phyloP scores from a whole-genome alignment of 2,113 vertebrate genomes.

The Aldabrachelys gigantea region DNA sequence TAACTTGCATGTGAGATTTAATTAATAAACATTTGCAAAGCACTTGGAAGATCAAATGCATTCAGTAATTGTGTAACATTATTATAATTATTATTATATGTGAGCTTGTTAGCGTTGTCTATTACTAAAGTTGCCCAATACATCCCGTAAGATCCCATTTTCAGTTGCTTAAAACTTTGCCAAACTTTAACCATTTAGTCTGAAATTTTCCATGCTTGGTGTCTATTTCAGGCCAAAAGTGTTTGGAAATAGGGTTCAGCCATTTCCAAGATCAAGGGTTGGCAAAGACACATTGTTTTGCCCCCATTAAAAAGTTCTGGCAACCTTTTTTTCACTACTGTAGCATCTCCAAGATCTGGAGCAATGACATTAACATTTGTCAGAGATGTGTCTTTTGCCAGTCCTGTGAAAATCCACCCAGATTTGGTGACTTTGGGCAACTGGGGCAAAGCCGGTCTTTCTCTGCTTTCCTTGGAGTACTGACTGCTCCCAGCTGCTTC shows the following conservation, averaged over 20 bases:
- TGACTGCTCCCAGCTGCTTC: not conserved
- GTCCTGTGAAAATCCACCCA: not conserved
- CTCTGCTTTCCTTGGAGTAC: not conserved
- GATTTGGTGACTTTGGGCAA: not conserved
- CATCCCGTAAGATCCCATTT: not conserved
- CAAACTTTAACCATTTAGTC: not conserved
- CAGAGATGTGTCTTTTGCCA: not conserved
- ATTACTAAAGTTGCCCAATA: not conserved
- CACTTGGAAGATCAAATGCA: not conserved
- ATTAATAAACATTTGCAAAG: not conserved
- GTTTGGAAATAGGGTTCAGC: fast-evolving
- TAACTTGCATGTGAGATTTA: not conserved
- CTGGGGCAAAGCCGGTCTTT: not conserved
- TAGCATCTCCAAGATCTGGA: not conserved
- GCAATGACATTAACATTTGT: fast-evolving
- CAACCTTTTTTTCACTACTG: not conserved
- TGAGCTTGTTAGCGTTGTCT: not conserved
- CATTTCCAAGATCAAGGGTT: fast-evolving
- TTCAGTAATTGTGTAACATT: not conserved
- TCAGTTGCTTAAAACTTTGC: not conserved
- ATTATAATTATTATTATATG: not conserved
- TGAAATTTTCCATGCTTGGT: fast-evolving
- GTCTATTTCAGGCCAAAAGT: not conserved
- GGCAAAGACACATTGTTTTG: fast-evolving
- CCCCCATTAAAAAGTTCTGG: not conserved